Evolutionary conservation across 37 sponge, comb jelly and placozoan species (phyloP), one percentile per base, ranked within the genome.

Genomic region (Amphimedon queenslandica): DNA sequence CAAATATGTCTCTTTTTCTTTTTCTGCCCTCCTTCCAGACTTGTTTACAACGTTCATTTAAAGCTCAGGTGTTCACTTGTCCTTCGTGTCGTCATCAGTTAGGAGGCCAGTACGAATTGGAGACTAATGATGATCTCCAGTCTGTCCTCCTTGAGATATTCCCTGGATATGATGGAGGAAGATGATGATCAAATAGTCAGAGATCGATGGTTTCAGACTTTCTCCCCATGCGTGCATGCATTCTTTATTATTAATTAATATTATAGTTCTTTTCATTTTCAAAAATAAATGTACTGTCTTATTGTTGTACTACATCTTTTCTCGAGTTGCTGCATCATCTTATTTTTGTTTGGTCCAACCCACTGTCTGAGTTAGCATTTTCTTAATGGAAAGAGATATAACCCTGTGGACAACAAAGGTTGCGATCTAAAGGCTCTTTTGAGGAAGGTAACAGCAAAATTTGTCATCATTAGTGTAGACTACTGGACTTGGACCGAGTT

Each of bases 111-210:
- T 83, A 72, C 42, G 2, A 2, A 42, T 35, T 86, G 58, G 37
- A 75, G 20, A 64, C 80, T 35, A 93, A 93, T 65, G 55, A 68
- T n/a, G 11, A 42, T 0, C 77, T 93, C 20, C 80, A 88, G 56
- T 40, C 24, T 13, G 66, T 79, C 24, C 79, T 93, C 11, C 60
- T 86, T 40, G 69, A 69, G 23, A 61, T 93, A 23, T 93, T 93
- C 63, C 94, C 94, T 31, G 90, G 90, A 34, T 93, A 93, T 64
- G 76, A 70, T 24, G 85, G 71, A 34, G 94, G 94, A n/a, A 82
- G 94, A 76, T 92, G 67, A 64, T 11, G n/a, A n/a, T n/a, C n/a
- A n/a, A n/a, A n/a, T 38, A 33, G 2, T 32, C 8, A 33, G 32
- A 25, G 61, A 82, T 31, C n/a, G 61, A 20, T 64, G 43, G 27